Conservation (phyloP, 2,888 invertebrate genomes). For the Tachystola acroxantha region DNA sequence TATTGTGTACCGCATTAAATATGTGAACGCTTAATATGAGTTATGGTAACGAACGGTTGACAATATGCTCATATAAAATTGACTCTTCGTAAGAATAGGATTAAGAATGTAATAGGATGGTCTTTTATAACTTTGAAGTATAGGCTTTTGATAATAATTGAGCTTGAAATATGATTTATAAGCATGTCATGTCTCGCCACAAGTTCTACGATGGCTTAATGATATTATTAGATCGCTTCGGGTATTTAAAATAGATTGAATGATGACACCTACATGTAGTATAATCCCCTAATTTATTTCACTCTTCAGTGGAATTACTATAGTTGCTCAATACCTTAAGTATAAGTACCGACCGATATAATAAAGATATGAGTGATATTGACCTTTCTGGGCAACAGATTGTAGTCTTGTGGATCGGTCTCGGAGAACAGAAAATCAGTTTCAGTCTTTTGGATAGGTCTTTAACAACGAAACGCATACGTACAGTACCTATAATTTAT, state of each 20-base stretch:
- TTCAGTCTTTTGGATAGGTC: too few relatives aligned
- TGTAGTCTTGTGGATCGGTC: too few relatives aligned
- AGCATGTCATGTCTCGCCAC: conserved; percentile 37
- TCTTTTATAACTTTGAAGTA: conserved; percentile 51
- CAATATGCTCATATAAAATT: conserved; percentile 66
- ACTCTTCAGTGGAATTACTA: too few relatives aligned
- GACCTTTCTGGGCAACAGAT: background rate
- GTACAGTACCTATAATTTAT: too few relatives aligned
- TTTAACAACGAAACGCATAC: too few relatives aligned
- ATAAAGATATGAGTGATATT: background rate
- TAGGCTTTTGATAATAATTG: conserved; percentile 66
- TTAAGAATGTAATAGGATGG: conserved; percentile 57
- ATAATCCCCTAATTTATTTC: conserved; percentile 47
- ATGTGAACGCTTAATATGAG: conserved; percentile 60
- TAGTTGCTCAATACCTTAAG: too few relatives aligned
- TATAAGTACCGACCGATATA: too few relatives aligned
- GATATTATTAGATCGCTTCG: conserved; percentile 40
- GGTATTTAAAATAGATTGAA: conserved; percentile 40
- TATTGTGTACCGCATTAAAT: conserved; percentile 52
- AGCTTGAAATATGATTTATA: conserved; percentile 67
- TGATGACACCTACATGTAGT: conserved; percentile 36
- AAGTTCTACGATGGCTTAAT: conserved; percentile 28
- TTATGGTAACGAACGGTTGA: conserved; percentile 56
- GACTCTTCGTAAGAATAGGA: conserved; percentile 64
- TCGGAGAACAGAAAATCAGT: too few relatives aligned